These are phyloP conservation scores for Sebastiscus tertius DNA, from an alignment of 2,797 vertebrate genomes.

Conservation along the genomic window DNA sequence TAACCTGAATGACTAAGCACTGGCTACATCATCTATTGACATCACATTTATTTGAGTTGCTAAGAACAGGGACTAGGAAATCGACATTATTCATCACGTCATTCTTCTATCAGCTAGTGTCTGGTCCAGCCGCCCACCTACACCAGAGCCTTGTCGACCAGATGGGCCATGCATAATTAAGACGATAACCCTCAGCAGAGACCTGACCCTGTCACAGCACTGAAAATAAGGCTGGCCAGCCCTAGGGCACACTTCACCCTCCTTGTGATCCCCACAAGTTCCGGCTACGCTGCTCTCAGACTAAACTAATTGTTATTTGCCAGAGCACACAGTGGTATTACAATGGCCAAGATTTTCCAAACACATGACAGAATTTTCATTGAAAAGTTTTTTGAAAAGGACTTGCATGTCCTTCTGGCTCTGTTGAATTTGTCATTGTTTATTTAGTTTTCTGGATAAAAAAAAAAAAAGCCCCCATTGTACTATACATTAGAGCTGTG, in stretches of 20 bases:
- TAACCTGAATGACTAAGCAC: neutral
- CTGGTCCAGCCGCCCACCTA: conserved; percentile 60
- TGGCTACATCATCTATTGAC: neutral
- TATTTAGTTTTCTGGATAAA: neutral
- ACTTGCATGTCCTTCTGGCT: neutral
- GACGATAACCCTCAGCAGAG: conserved; percentile 67
- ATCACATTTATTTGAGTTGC: conserved; percentile 11
- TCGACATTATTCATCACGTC: conserved; percentile 42
- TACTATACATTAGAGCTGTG: neutral
- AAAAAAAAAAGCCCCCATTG: neutral
- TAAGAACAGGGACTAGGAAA: conserved; percentile 1
- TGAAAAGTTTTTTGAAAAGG: neutral
- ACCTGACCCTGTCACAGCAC: conserved; percentile 67
- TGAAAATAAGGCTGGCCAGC: conserved; percentile 60
- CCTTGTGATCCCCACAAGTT: conserved; percentile 34
- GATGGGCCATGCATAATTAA: conserved; percentile 78
- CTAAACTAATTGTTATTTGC: conserved; percentile 14
- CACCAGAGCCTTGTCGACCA: conserved; percentile 57
- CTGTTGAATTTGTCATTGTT: neutral
- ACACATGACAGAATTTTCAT: neutral
- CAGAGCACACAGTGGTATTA: neutral
- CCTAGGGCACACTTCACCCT: conserved; percentile 54
- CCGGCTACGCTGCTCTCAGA: conserved; percentile 12
- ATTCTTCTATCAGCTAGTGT: conserved; percentile 53
- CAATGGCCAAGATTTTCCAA: conserved; percentile 6